These are phyloP conservation scores for Paramisgurnus dabryanus DNA, from an alignment of 2,113 vertebrate species.

Conservation along the genomic window DNA sequence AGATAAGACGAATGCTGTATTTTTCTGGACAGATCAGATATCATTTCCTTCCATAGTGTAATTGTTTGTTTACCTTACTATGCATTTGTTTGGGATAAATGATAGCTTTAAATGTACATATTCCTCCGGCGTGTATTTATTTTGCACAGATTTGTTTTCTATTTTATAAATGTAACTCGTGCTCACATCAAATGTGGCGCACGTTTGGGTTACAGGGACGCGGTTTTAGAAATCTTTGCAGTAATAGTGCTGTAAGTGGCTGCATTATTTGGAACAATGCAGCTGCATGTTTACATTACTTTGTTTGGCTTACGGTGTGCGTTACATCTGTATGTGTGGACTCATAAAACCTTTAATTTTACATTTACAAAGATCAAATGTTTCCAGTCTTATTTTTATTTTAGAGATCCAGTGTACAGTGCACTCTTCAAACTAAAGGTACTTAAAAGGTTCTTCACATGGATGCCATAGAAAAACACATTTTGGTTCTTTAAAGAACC, in stretches of 20 bases:
- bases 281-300: slow-evolving; percentile 21
- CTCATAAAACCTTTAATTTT: slow-evolving; percentile 38
- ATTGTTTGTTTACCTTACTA: slow-evolving; percentile 36
- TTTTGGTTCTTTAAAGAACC: too few species aligned
- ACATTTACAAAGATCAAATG: slow-evolving; percentile 14
- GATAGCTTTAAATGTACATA: slow-evolving; percentile 57
- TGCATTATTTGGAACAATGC: slow-evolving; percentile 29
- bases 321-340: slow-evolving; percentile 46
- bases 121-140: slow-evolving; percentile 44
- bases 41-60: slow-evolving; percentile 26
- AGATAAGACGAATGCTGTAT: slow-evolving; percentile 18
- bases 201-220: slow-evolving; percentile 1
- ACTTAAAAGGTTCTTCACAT: too few species aligned
- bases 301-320: slow-evolving; percentile 35
- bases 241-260: slow-evolving; percentile 31
- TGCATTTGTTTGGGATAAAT: slow-evolving; percentile 42
- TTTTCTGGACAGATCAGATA: slow-evolving; percentile 3
- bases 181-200: slow-evolving; percentile 25
- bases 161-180: slow-evolving; percentile 41
- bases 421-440: too few species aligned
- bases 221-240: slow-evolving; percentile 37
- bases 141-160: slow-evolving; percentile 45
- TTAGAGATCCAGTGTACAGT: background rate
- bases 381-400: slow-evolving; percentile 34
- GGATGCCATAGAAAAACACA: too few species aligned